phyloP scores from a whole-genome alignment of 2,888 invertebrate species.

The Hirtodrosophila confusa region DNA sequence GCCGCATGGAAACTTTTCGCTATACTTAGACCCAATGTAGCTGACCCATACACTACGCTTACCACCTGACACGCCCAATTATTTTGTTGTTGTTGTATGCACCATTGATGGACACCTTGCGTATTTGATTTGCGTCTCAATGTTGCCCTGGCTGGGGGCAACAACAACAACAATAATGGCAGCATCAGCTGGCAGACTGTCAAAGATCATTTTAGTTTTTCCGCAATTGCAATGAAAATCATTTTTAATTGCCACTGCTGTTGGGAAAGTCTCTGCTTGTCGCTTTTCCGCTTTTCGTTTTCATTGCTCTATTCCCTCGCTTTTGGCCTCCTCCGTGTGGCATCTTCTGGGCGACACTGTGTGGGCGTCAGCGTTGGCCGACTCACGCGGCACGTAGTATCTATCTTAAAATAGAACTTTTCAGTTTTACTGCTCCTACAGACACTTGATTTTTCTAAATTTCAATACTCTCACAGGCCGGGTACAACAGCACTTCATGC shows the following conservation, averaged over 20 bases:
- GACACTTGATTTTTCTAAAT: slow-evolving; percentile 39
- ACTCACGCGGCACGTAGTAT: slow-evolving; percentile 46
- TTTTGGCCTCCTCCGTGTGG: slow-evolving; percentile 3
- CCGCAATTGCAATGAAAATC: slow-evolving; percentile 52
- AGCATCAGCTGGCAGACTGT: slow-evolving; percentile 56
- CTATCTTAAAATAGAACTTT: slow-evolving; percentile 48
- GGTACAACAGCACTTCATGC: not conserved
- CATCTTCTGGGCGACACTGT: slow-evolving; percentile 14
- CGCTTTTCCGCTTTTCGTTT: slow-evolving; percentile 4
- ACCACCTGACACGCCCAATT: slow-evolving; percentile 21
- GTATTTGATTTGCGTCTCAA: slow-evolving; percentile 15
- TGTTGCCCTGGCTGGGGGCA: slow-evolving; percentile 14
- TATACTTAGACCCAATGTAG: slow-evolving; percentile 18
- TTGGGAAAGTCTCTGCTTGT: not conserved
- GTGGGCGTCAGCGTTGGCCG: slow-evolving; percentile 49
- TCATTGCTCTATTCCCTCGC: too few species aligned
- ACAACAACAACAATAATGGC: too few species aligned
- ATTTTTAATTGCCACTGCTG: slow-evolving; percentile 52
- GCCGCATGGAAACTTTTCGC: slow-evolving; percentile 45
- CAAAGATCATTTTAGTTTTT: slow-evolving; percentile 60
- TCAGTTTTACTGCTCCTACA: slow-evolving; percentile 45
- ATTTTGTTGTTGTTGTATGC: not conserved
- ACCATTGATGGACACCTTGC: slow-evolving; percentile 12
- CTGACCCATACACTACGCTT: slow-evolving; percentile 13
- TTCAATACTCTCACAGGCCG: slow-evolving; percentile 21